A percentile compares a stretch with the other conserved stretches of the same genome.
Evolutionary conservation across 2,888 invertebrate genomes (phyloP).

Genomic region (Nephrotoma flavescens): DNA sequence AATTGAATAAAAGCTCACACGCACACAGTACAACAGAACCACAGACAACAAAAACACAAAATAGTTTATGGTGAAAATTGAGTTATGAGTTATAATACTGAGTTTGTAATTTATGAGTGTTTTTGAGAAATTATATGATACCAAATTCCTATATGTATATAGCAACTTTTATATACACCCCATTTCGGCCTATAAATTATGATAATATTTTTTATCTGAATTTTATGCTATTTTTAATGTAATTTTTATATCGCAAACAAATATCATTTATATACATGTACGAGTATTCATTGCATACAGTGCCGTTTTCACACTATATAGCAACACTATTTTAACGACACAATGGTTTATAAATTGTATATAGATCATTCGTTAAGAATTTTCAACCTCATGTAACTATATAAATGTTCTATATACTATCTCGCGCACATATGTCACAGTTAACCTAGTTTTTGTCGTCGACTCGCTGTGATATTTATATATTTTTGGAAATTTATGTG

Average conservation of each 20-base stretch:
- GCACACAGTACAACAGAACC: not conserved
- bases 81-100: not conserved
- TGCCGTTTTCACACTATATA: not conserved
- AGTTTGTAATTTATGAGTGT: not conserved
- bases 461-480: too few species aligned
- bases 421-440: not conserved
- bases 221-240: not conserved
- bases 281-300: not conserved
- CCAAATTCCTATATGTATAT: not conserved
- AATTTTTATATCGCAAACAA: not conserved
- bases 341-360: not conserved
- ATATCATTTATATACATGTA: not conserved
- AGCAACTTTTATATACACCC: not conserved
- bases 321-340: not conserved
- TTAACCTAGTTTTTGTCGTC: not conserved
- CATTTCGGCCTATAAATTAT: not conserved
- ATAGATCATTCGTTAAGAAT: not conserved
- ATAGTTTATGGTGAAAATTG: not conserved
- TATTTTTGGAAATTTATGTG: too few species aligned
- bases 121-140: not conserved
- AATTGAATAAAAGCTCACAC: not conserved
- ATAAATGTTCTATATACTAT: not conserved
- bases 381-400: not conserved
- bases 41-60: not conserved
- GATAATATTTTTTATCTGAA: not conserved